Conservation (phyloP, 2,888 invertebrate genomes). For the Dilophus febrilis region DNA sequence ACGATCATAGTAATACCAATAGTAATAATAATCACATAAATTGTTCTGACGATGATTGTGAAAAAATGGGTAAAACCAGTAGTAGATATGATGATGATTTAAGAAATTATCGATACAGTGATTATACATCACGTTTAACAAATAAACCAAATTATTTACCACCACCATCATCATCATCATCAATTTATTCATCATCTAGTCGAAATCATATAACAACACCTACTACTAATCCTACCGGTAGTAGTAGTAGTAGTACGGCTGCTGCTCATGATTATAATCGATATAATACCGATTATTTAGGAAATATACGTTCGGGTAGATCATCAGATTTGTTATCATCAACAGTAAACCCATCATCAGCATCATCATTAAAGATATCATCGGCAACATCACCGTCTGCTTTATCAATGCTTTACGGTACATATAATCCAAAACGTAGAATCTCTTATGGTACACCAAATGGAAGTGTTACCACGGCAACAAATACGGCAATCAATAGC, state of each 20-base stretch:
- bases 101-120: neutral
- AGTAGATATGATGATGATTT: neutral
- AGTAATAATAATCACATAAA: neutral
- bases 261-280: constrained; percentile 32
- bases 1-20: neutral
- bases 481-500: neutral
- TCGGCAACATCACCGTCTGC: constrained; percentile 3
- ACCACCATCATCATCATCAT: neutral
- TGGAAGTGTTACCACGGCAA: neutral
- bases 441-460: constrained; percentile 25
- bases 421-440: constrained; percentile 27
- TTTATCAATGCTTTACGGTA: constrained; percentile 9
- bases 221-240: too few relatives aligned
- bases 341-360: neutral
- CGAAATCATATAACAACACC: too few relatives aligned
- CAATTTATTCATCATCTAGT: constrained; percentile 26
- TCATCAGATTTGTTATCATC: neutral
- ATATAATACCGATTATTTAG: constrained; percentile 34
- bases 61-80: neutral
- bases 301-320: constrained; percentile 12
- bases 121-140: neutral
- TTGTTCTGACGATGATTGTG: neutral
- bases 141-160: neutral
- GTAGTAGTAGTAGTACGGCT: too few relatives aligned
- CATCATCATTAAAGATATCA: constrained; percentile 3